A percentile compares a stretch with the other conserved stretches of the same genome.
Evolutionary conservation across 2,797 vertebrate species (phyloP).

Genomic region (Phataginus tetradactyla): DNA sequence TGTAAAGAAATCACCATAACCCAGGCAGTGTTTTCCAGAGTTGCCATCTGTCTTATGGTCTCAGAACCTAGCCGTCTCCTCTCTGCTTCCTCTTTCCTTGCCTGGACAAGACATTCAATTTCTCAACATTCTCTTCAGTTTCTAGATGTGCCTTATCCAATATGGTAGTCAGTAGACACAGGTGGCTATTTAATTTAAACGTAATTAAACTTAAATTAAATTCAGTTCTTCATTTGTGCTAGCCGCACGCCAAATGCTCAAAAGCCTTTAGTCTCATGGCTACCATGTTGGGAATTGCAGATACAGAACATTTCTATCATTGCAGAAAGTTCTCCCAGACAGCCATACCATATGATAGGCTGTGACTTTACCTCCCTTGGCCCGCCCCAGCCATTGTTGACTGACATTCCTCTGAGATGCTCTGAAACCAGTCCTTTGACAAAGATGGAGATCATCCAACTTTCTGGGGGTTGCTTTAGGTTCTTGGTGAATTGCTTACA

Average conservation of each 20-base stretch:
- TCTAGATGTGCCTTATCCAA: background rate
- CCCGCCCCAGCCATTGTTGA: background rate
- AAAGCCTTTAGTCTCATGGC: background rate
- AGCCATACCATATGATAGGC: fast-evolving
- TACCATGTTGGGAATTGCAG: background rate
- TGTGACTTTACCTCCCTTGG: background rate
- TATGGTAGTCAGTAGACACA: background rate
- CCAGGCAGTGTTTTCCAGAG: background rate
- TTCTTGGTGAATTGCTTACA: constrained; percentile 54
- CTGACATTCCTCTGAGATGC: background rate
- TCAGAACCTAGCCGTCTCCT: background rate
- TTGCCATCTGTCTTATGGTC: background rate
- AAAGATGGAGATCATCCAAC: background rate
- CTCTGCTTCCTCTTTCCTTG: background rate
- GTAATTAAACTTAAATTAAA: background rate
- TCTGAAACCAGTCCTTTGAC: background rate
- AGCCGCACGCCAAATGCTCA: background rate
- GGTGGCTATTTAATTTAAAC: background rate
- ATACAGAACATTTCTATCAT: background rate
- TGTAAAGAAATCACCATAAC: background rate
- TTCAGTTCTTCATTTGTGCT: background rate
- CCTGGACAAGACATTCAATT: background rate
- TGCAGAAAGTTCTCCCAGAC: background rate
- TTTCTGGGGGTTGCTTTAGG: constrained; percentile 6
- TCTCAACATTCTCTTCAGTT: background rate